Evolutionary conservation across 1,140 invertebrate genomes (phyloP), one percentile per base, ranked within the genome.

Genomic region (Anoplophora glabripennis): DNA sequence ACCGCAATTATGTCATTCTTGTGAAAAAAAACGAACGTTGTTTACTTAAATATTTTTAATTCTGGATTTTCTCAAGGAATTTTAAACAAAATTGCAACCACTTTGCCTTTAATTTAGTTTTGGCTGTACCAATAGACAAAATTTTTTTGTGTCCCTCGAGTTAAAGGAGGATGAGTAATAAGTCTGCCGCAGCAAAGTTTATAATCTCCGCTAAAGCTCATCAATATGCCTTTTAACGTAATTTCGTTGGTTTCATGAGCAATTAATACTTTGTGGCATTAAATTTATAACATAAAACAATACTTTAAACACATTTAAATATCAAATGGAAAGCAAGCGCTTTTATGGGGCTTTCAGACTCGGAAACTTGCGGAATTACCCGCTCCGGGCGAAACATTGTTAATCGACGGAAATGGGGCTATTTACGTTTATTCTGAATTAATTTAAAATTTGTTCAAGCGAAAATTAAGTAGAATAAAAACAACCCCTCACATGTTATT

Each of bases 261-360:
- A 61, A 67, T 67, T 64, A 66, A 57, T 66, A 64, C 61, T 68
- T 64, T 60, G 57, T 52, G 59, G 57, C 64, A 57, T 66, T 65
- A 63, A 65, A 68, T 63, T 65, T 61, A 47, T 63, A 57, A 66
- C 64, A 63, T 68, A 64, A 68, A 68, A 64, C 67, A 68, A 66
- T 66, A 66, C 56, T 66, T 61, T 60, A 61, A 62, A 67, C 58
- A 63, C 58, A 63, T 65, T 65, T 67, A 62, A 65, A 67, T 67
- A 64, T 64, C 55, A 64, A 67, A 66, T 57, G 58, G 58, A 59
- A 49, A 59, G 53, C 57, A 55, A 52, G 57, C 57, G 61, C 53
- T 59, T 55, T 63, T 59, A 57, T 54, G 53, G 59, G 49, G 56
- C 59, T 63, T 66, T 59, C 54, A 57, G 64, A 59, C 57, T 59